A percentile compares a stretch with the other conserved stretches of the same genome.
Evolutionary conservation across 2,888 invertebrate species (phyloP).

Genomic region (Junonia oenone): DNA sequence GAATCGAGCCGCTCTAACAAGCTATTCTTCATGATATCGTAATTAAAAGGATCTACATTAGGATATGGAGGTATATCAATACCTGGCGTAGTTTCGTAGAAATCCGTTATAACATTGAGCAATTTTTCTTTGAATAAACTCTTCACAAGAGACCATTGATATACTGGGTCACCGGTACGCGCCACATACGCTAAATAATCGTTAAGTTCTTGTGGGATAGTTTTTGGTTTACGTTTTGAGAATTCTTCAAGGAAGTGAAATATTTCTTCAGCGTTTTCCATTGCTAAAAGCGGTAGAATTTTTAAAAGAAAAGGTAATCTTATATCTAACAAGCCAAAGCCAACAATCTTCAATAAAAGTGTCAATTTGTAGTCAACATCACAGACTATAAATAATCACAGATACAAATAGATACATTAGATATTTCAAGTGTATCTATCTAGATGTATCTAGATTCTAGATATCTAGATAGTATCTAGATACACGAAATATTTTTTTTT

Average conservation of each 20-base stretch:
- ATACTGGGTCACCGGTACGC: slow-evolving; percentile 95
- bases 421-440: no score
- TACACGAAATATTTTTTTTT: no score
- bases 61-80: slow-evolving; percentile 91
- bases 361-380: background rate
- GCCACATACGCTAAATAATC: slow-evolving; percentile 94
- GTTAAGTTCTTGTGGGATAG: slow-evolving; percentile 92
- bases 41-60: slow-evolving; percentile 94
- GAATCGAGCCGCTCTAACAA: slow-evolving; percentile 89
- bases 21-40: slow-evolving; percentile 91
- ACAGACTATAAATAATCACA: background rate
- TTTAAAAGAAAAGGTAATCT: background rate
- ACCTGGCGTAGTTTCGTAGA: slow-evolving; percentile 88
- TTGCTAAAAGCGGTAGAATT: slow-evolving; percentile 39
- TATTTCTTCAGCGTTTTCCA: slow-evolving; percentile 93
- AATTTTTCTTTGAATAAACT: slow-evolving; percentile 93
- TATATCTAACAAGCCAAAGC: background rate
- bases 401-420: no score
- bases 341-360: background rate
- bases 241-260: slow-evolving; percentile 91
- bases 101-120: slow-evolving; percentile 91
- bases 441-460: no score
- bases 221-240: slow-evolving; percentile 85
- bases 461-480: no score
- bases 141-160: slow-evolving; percentile 93